A percentile compares a stretch with the other conserved stretches of the same genome.
These are phyloP conservation scores for Onychomys torridus DNA, from an alignment of 2,797 vertebrate genomes.

Conservation along the genomic window DNA sequence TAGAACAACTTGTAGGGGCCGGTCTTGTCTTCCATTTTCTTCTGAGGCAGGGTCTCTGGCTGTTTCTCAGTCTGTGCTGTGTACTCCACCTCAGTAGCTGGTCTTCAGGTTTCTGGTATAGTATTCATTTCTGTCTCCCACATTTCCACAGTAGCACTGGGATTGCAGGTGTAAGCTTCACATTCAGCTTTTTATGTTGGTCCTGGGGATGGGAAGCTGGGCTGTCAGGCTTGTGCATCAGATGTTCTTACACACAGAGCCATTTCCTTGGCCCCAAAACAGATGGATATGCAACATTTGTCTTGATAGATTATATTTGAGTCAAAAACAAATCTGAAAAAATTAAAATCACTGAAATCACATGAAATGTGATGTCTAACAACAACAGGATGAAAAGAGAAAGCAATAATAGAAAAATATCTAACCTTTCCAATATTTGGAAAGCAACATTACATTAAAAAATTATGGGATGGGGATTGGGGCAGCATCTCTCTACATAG, in stretches of 20 bases:
- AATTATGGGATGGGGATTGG: not conserved
- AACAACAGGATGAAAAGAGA: constrained; percentile 26
- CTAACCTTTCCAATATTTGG: constrained; percentile 40
- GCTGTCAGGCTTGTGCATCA: not conserved
- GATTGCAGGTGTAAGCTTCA: too few relatives aligned
- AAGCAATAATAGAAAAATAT: not conserved
- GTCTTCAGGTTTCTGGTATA: not conserved
- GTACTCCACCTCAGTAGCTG: too few relatives aligned
- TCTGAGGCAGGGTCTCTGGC: not conserved
- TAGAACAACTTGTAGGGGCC: not conserved
- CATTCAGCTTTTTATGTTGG: not conserved
- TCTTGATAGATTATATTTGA: not conserved
- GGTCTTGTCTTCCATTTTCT: not conserved
- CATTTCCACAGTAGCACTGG: not conserved
- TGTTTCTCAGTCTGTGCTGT: not conserved
- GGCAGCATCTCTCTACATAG: not conserved
- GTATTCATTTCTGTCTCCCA: not conserved
- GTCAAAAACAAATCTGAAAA: not conserved
- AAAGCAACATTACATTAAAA: constrained; percentile 28
- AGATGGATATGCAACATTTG: not conserved
- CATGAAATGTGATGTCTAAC: not conserved
- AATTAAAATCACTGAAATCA: constrained; percentile 27
- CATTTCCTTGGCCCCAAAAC: not conserved
- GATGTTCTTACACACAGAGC: not conserved
- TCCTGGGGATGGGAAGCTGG: not conserved